phyloP scores from a whole-genome alignment of 2,888 invertebrate species.

The Altica lythri region DNA sequence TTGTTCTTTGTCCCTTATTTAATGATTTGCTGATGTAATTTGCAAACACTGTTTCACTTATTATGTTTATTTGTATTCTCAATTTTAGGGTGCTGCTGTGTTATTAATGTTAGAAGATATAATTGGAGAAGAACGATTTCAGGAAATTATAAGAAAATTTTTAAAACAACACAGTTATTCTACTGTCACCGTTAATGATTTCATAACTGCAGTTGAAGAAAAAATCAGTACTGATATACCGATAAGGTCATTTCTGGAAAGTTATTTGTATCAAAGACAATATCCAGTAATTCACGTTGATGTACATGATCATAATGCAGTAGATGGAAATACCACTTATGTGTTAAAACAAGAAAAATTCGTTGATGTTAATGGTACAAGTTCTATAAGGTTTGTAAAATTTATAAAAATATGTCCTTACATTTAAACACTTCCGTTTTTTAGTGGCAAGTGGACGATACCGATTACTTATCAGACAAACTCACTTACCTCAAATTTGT shows the following conservation, averaged over 20 bases:
- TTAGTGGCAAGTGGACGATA: slow-evolving; percentile 73
- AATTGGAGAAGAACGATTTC: slow-evolving; percentile 72
- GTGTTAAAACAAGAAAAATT: slow-evolving; percentile 69
- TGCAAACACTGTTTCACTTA: no score
- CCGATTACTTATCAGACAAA: slow-evolving; percentile 74
- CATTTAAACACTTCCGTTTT: no score
- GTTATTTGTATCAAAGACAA: slow-evolving; percentile 86
- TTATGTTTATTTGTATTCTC: no score
- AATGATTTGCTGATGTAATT: no score
- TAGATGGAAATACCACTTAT: slow-evolving; percentile 56
- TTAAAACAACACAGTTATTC: slow-evolving; percentile 67
- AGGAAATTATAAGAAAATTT: slow-evolving; percentile 70
- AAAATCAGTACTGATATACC: slow-evolving; percentile 60
- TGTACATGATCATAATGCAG: slow-evolving; percentile 51
- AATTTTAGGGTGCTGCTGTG: slow-evolving; percentile 72
- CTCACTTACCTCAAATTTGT: slow-evolving; percentile 34
- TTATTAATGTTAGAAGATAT: slow-evolving; percentile 84
- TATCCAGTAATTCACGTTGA: slow-evolving; percentile 73
- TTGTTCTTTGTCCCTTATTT: no score
- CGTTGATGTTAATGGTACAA: no score
- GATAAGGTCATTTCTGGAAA: slow-evolving; percentile 69
- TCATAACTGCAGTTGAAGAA: slow-evolving; percentile 68
- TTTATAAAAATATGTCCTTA: background rate
- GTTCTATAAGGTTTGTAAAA: slow-evolving; percentile 35
- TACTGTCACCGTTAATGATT: slow-evolving; percentile 78